These are phyloP conservation scores for Notiomystis cincta DNA, from an alignment of 2,113 vertebrate genomes.

Conservation along the genomic window DNA sequence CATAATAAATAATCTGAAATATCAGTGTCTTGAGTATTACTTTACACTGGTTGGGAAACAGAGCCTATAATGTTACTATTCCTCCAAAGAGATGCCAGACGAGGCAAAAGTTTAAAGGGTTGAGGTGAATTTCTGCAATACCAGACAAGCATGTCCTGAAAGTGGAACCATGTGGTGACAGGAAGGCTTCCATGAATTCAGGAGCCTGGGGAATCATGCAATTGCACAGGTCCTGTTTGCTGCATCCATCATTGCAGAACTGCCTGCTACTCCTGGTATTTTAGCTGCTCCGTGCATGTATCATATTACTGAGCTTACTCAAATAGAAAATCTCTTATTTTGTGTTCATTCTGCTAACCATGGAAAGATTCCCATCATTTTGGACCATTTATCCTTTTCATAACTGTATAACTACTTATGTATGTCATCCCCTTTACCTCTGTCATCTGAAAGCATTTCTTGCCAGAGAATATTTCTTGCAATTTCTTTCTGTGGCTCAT, in stretches of 20 bases:
- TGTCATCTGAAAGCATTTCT: background rate
- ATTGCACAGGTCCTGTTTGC: background rate
- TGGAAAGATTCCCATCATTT: background rate
- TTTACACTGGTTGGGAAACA: background rate
- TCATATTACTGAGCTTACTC: background rate
- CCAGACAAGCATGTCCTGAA: background rate
- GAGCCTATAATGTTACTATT: background rate
- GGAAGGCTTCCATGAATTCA: background rate
- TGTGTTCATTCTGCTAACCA: background rate
- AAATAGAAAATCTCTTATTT: background rate
- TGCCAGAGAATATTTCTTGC: background rate
- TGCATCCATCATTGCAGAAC: background rate
- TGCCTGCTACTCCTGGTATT: background rate
- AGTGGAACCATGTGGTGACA: background rate
- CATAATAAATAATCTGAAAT: slow-evolving; percentile 46
- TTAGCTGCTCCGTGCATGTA: background rate
- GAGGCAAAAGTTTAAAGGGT: background rate
- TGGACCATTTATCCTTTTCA: background rate
- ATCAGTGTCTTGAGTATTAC: background rate
- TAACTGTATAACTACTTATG: background rate
- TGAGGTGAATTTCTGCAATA: background rate
- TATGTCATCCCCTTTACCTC: background rate
- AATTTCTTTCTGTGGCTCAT: background rate
- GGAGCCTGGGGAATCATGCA: background rate
- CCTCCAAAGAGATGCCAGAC: background rate